Evolutionary conservation across 1,140 invertebrate species (phyloP).

Genomic region (Matsumurasca onukii): DNA sequence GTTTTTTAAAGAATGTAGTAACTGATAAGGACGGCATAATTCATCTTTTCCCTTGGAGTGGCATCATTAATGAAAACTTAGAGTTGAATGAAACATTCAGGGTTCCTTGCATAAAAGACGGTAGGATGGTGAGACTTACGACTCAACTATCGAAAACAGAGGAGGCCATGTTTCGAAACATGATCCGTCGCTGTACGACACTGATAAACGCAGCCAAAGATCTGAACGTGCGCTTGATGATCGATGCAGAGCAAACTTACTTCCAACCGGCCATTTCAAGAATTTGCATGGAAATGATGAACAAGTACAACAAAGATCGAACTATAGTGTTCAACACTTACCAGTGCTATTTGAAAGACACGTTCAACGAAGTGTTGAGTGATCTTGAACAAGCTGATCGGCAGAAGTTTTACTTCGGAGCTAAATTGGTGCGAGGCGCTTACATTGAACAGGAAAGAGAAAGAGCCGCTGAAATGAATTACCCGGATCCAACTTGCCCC

Average conservation of each 20-base stretch:
- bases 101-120: slow-evolving; percentile 89
- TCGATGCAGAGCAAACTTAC: slow-evolving; percentile 99
- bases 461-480: slow-evolving; percentile 81
- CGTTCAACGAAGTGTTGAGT: slow-evolving; percentile 82
- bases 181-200: slow-evolving; percentile 90
- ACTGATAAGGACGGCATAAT: slow-evolving; percentile 91
- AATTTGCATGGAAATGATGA: slow-evolving; percentile 97
- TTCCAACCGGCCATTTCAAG: slow-evolving; percentile 98
- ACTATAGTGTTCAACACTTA: slow-evolving; percentile 99
- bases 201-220: slow-evolving; percentile 90
- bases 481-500: slow-evolving; percentile 93
- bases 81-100: slow-evolving; percentile 87
- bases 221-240: slow-evolving; percentile 94
- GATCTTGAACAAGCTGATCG: slow-evolving; percentile 93
- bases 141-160: slow-evolving; percentile 89
- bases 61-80: slow-evolving; percentile 88
- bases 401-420: slow-evolving; percentile 97
- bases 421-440: slow-evolving; percentile 96
- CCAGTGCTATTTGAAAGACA: slow-evolving; percentile 95
- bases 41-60: slow-evolving; percentile 97
- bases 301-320: slow-evolving; percentile 87
- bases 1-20: slow-evolving; percentile 89
- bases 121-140: slow-evolving; percentile 78
- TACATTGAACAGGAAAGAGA: slow-evolving; percentile 97
- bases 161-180: slow-evolving; percentile 98